These are phyloP conservation scores for Dreissena rostriformis DNA, from an alignment of 1,140 invertebrate genomes.

Conservation along the genomic window DNA sequence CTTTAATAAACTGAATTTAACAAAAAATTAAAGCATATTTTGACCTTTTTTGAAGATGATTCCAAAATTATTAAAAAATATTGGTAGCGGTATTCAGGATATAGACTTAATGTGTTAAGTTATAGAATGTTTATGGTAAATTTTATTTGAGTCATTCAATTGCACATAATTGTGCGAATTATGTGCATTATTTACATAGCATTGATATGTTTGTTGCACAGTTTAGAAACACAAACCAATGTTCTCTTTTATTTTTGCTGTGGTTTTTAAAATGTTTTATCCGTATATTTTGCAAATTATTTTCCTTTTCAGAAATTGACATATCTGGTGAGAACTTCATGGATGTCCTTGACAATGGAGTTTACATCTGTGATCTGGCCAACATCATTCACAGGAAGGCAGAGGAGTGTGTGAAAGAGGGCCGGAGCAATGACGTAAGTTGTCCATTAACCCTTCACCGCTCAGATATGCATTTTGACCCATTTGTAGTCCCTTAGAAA, in stretches of 20 bases:
- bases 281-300: neutral
- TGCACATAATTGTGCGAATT: neutral
- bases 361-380: constrained; percentile 94
- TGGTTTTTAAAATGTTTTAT: neutral
- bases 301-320: constrained; percentile 65
- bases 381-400: constrained; percentile 94
- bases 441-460: neutral
- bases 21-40: neutral
- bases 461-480: no score
- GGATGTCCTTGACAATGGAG: constrained; percentile 95
- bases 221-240: neutral
- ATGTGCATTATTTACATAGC: constrained; percentile 2
- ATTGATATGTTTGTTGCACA: neutral
- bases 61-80: neutral
- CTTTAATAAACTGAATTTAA: neutral
- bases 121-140: neutral
- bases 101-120: neutral
- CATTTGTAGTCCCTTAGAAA: no score
- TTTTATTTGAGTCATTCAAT: neutral
- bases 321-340: constrained; percentile 86
- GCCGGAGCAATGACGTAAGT: constrained; percentile 68
- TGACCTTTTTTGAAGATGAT: neutral
- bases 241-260: neutral
- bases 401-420: constrained; percentile 84
- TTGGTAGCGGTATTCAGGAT: neutral